A percentile compares a stretch with the other conserved stretches of the same genome.
These are phyloP conservation scores for Cheiracanthium punctorium DNA, from an alignment of 2,888 invertebrate genomes.

Conservation along the genomic window DNA sequence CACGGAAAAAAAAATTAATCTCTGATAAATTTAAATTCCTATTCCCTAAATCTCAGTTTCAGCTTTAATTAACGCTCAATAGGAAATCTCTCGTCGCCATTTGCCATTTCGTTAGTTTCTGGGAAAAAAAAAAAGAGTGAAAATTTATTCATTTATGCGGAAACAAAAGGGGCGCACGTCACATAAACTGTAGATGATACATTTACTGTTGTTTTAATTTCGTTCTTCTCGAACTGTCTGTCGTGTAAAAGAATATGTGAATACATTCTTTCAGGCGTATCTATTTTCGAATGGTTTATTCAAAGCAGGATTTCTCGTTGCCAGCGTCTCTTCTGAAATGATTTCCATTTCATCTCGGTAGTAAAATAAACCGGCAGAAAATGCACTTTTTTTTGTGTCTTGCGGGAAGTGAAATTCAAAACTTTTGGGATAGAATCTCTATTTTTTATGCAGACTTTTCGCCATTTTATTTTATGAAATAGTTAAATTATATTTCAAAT, in stretches of 20 bases:
- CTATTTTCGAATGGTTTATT: not conserved
- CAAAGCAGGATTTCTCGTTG: not conserved
- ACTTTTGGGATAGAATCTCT: not conserved
- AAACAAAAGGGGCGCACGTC: not conserved
- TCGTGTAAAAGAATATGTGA: not conserved
- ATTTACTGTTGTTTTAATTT: not conserved
- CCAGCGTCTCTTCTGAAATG: not conserved
- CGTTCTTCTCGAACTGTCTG: not conserved
- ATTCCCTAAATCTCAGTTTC: not conserved
- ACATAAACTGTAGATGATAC: not conserved
- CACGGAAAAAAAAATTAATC: not conserved
- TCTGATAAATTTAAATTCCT: not conserved
- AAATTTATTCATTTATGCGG: not conserved
- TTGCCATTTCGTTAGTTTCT: not conserved
- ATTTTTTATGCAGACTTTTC: no score
- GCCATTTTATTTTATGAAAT: not conserved
- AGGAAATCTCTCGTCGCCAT: not conserved
- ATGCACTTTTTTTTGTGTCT: not conserved
- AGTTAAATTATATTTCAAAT: no score
- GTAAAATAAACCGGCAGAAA: conserved; percentile 2
- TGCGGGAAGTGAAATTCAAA: not conserved
- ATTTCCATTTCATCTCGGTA: not conserved
- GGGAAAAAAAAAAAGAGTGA: not conserved
- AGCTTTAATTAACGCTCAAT: not conserved
- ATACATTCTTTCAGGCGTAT: not conserved